Base-by-base conservation (phyloP, 2,113 vertebrate species). In the Hipposideros armiger region DNA sequence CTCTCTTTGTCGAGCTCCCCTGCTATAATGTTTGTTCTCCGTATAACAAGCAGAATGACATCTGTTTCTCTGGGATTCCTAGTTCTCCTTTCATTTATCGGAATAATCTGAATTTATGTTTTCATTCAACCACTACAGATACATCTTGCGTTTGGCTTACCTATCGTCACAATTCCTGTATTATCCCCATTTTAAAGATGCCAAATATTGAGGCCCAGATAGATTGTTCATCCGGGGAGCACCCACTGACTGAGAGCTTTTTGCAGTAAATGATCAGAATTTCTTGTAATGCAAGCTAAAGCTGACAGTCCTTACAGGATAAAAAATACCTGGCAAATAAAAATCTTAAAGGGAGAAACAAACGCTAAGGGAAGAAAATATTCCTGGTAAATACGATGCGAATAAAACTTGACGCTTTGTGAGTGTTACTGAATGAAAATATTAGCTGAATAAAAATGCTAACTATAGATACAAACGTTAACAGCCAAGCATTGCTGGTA, bases 401-500 rank as follows among this genome's bases (percentile, higher is more conserved):
- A 97, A 92, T 93, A 87, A 92, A 87, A 73, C 47, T 72, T 72
- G 91, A 96, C 0, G 24, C 52, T 93, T 47, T 70, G 86, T 97
- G 91, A 96, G 64, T 94, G 93, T 93, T 91, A 58, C 91, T 87
- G 97, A 97, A 97, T 95, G 97, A 91, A 97, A 97, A 97, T 97
- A 97, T 97, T 97, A 97, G 89, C 91, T 69, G 94, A 95, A 97
- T 96, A 97, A 96, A 97, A 97, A 90, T 95, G 93, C 96, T 95
- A 97, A 97, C 93, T 87, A 58, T 58, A 90, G 96, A 93, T 93
- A 94, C 88, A 78, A 86, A 91, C 45, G 72, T 94, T 95, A 97
- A 96, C 94, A 97, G 93, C 94, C 40, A 52, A 95, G 89, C 78
- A 52, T 60, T 84, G 83, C 77, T 90, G 95, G 95, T 93, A 96